A percentile compares a stretch with the other conserved stretches of the same genome.
Conservation (phyloP, 2,797 vertebrate species). For the Lophotriccus pileatus region DNA sequence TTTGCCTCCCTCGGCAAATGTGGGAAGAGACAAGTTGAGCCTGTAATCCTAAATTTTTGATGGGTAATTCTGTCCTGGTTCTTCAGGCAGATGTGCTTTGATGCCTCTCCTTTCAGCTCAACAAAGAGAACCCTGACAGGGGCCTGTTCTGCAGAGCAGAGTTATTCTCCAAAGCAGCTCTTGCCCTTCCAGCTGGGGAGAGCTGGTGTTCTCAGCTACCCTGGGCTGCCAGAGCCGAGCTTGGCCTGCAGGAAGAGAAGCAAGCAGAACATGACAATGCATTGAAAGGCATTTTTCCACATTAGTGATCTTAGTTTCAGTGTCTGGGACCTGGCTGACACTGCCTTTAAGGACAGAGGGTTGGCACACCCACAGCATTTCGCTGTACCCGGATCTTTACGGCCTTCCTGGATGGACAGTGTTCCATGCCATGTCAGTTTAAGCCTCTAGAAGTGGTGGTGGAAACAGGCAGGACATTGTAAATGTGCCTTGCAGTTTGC, state of each 20-base stretch:
- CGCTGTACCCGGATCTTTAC: background rate
- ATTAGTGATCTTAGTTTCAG: background rate
- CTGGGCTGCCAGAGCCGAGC: background rate
- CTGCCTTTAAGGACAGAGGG: background rate
- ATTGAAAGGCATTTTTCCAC: background rate
- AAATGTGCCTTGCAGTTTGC: background rate
- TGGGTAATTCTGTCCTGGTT: background rate
- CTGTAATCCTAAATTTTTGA: background rate
- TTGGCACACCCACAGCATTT: background rate
- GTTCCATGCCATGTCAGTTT: background rate
- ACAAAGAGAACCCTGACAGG: background rate
- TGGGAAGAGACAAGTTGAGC: background rate
- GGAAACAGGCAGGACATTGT: background rate
- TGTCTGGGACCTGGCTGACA: background rate
- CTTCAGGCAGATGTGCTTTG: background rate
- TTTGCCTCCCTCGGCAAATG: background rate
- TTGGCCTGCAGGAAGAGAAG: background rate
- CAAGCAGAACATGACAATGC: background rate
- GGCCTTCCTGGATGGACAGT: background rate
- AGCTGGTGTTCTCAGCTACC: background rate
- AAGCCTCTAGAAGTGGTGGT: background rate
- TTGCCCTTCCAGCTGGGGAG: background rate
- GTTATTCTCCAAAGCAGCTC: background rate
- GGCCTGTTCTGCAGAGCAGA: background rate
- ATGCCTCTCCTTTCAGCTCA: background rate